Evolutionary conservation across 1,140 invertebrate genomes (phyloP), one percentile per base, ranked within the genome.

Genomic region (Matsumurasca onukii): DNA sequence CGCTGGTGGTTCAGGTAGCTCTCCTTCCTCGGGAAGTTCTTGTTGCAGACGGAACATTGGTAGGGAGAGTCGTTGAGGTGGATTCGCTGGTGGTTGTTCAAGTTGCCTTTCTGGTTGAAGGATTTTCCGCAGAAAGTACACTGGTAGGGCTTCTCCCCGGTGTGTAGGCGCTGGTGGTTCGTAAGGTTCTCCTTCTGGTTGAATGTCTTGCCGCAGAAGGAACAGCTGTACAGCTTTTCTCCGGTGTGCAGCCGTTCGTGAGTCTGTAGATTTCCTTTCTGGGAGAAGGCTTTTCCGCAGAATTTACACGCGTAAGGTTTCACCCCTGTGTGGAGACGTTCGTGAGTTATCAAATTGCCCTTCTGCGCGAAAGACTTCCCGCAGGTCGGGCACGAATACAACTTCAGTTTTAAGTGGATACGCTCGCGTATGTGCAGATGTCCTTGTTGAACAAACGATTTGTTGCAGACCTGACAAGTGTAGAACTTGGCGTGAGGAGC

Each of bases 1-100:
- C n/a, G n/a, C n/a, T n/a, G n/a, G n/a, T n/a, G n/a, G n/a, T n/a
- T n/a, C n/a, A n/a, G n/a, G n/a, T n/a, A n/a, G n/a, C n/a, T n/a
- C n/a, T n/a, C n/a, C n/a, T n/a, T n/a, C n/a, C n/a, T n/a, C n/a
- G n/a, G n/a, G n/a, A n/a, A n/a, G n/a, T n/a, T n/a, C n/a, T n/a
- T n/a, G n/a, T 20, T 87, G 57, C 86, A 84, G 3, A 82, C 70
- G 31, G 82, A 80, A 73, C 83, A 84, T 0, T 79, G 76, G 66
- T 82, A 81, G 0, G 83, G 83, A 65, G 82, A 83, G 30, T 82
- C 80, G 0, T 81, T 82, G 1, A 73, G 69, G 63, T 74, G 73
- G 25, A 74, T 69, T 34, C 30, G 25, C 22, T 29, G 31, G 69
- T 76, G 75, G 45, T 70, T 73, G 30, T 45, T 45, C 34, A 45